Base-by-base conservation (phyloP, 2,888 invertebrate species). In the Aphelenchoides bicaudatus region DNA sequence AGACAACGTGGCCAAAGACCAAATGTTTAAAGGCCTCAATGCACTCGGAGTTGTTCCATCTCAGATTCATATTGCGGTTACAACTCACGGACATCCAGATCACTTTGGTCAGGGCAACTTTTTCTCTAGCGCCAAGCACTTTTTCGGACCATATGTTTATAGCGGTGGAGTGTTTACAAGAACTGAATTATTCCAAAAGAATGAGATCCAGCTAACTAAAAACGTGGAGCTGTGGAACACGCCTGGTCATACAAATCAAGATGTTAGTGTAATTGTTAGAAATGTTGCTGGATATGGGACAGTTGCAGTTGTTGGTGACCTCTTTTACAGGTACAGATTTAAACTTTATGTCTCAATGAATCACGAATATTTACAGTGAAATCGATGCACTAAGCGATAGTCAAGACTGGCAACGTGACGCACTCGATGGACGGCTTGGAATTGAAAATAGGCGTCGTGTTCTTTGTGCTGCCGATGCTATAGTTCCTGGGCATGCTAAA, bases 401-500 rank as follows among this genome's bases (percentile, higher is more conserved):
- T 10, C 66, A 66, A 21, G 65, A 70, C 29, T 74, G 74, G 74
- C 70, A 61, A 56, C 60, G 56, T 38, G 74, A 74, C 51, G 73
- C 74, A 6, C 71, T 71, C 71, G 74, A 74, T 60, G 66, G 70
- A 39, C 58, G 67, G 34, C 61, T 72, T 19, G 74, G 70, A 21
- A 39, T 50, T 21, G 30, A 46, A 21, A 71, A 67, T 61, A 56
- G 72, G 3, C 66, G 62, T 27, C 69, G 68, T 58, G 63, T 74
- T 28, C 47, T 74, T 8, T 74, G 74, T 56, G 52, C 61, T 29
- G 70, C 66, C n/a, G 80, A 82, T 63, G 75, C 72, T 62, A 80
- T 82, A 29, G 73, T 82, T 19, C 82, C 82, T 0, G 82, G 82
- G 2, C 82, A 82, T 58, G 81, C 82, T 0, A 68, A 78, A 25